Conservation (phyloP, 2,797 vertebrate species). For the Micropoecilia bifurca region DNA sequence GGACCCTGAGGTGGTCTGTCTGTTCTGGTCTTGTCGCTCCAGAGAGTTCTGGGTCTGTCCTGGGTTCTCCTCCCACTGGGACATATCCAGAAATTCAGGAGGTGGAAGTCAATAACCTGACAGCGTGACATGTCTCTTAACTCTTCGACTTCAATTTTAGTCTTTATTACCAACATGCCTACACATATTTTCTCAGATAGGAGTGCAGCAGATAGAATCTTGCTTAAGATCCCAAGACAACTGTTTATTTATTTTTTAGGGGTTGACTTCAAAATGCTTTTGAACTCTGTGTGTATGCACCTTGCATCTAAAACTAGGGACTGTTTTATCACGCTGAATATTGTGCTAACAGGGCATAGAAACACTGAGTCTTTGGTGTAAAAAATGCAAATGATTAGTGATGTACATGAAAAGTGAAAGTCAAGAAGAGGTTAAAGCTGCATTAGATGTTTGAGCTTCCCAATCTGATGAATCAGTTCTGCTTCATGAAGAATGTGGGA, state of each 20-base stretch:
- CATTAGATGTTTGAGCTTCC: slow-evolving; percentile 23
- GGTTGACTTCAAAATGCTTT: slow-evolving; percentile 22
- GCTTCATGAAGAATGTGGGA: slow-evolving; percentile 18
- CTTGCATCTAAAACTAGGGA: slow-evolving; percentile 12
- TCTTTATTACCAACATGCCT: neutral
- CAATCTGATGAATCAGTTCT: slow-evolving; percentile 18
- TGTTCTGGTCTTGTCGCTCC: neutral
- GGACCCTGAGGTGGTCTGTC: neutral
- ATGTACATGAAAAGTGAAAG: slow-evolving; percentile 1
- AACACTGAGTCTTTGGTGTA: slow-evolving; percentile 1
- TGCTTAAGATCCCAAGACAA: slow-evolving; percentile 1
- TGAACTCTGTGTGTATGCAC: slow-evolving; percentile 15
- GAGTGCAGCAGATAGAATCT: slow-evolving; percentile 10
- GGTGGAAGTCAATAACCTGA: neutral
- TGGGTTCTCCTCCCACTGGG: neutral
- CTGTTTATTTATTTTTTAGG: slow-evolving; percentile 17
- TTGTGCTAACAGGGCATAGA: neutral
- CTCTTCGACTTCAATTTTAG: neutral
- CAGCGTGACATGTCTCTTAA: slow-evolving; percentile 2
- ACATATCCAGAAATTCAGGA: neutral
- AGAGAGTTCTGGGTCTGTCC: neutral
- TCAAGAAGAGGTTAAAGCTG: slow-evolving; percentile 36
- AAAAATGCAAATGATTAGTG: neutral
- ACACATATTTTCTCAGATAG: slow-evolving; percentile 14
- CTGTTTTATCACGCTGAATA: slow-evolving; percentile 36